Percentiles rank a stretch among this genome's conserved stretches.
Conservation (phyloP, 2,797 vertebrate species). For the Acrocephalus scirpaceus region DNA sequence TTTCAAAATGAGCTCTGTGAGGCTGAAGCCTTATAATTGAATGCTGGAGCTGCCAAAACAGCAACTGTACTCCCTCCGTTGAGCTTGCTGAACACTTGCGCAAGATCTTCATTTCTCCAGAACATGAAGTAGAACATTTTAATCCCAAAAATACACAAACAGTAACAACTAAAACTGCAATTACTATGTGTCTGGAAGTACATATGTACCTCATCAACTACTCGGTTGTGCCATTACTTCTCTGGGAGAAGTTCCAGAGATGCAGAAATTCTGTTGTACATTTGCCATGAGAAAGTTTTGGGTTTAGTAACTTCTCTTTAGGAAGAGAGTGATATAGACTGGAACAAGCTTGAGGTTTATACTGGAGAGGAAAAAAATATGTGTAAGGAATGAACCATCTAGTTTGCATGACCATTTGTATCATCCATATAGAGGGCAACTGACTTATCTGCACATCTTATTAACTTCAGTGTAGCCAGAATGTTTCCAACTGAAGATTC, state of each 20-base stretch:
- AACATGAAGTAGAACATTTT: not conserved
- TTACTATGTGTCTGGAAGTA: not conserved
- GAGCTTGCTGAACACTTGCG: not conserved
- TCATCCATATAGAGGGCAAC: not conserved
- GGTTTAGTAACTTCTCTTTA: not conserved
- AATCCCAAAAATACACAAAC: not conserved
- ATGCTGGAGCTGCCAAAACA: constrained; percentile 1
- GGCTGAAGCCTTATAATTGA: not conserved
- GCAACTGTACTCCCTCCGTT: not conserved
- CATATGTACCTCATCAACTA: not conserved
- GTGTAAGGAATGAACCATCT: not conserved
- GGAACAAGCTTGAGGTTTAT: not conserved
- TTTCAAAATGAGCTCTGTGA: not conserved
- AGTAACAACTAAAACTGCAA: not conserved
- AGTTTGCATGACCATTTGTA: not conserved
- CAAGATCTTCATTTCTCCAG: not conserved
- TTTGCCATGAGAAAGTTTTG: not conserved
- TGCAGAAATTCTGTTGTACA: not conserved
- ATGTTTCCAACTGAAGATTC: not conserved
- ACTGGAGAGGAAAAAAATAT: not conserved
- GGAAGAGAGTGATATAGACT: not conserved
- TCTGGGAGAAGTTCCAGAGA: not conserved
- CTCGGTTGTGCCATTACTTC: not conserved
- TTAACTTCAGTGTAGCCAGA: not conserved
- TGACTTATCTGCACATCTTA: not conserved